phyloP scores from a whole-genome alignment of 2,113 vertebrate species.

The Benitochromis conjunctus region DNA sequence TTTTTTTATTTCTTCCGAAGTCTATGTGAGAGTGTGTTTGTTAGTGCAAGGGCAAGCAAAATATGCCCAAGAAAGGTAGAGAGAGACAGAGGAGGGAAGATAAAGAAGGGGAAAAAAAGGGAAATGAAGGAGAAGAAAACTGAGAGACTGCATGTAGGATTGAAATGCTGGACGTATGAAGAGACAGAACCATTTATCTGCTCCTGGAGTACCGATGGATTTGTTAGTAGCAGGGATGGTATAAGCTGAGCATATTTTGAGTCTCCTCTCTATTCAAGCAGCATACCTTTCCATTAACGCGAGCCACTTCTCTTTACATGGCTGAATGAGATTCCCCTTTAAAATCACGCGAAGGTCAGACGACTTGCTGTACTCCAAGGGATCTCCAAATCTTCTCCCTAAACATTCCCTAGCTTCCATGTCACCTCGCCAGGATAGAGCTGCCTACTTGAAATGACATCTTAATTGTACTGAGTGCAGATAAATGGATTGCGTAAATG shows the following conservation, averaged over 20 bases:
- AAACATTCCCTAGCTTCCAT: slow-evolving; percentile 28
- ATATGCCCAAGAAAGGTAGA: slow-evolving; percentile 14
- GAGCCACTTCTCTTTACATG: slow-evolving; percentile 67
- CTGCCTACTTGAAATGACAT: slow-evolving; percentile 48
- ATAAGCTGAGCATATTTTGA: slow-evolving; percentile 46
- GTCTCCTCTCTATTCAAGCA: slow-evolving; percentile 54
- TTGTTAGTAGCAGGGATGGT: slow-evolving; percentile 50
- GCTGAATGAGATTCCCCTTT: slow-evolving; percentile 59
- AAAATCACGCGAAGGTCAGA: slow-evolving; percentile 62
- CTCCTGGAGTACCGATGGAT: slow-evolving; percentile 39
- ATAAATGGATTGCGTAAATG: slow-evolving; percentile 49
- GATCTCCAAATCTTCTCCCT: slow-evolving; percentile 16
- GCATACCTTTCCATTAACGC: slow-evolving; percentile 59
- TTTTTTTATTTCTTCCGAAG: neutral
- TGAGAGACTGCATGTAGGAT: slow-evolving; percentile 11
- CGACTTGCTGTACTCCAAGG: slow-evolving; percentile 43
- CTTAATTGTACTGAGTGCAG: slow-evolving; percentile 50
- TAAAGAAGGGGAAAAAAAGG: neutral
- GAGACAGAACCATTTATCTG: slow-evolving; percentile 67
- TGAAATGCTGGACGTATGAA: slow-evolving; percentile 48
- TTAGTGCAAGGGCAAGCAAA: slow-evolving; percentile 46
- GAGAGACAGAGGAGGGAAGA: neutral
- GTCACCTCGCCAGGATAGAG: slow-evolving; percentile 25
- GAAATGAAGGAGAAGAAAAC: neutral
- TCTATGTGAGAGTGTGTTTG: slow-evolving; percentile 33